These are phyloP conservation scores for Aporrectodea caliginosa DNA, from an alignment of 1,140 invertebrate genomes.

Conservation along the genomic window DNA sequence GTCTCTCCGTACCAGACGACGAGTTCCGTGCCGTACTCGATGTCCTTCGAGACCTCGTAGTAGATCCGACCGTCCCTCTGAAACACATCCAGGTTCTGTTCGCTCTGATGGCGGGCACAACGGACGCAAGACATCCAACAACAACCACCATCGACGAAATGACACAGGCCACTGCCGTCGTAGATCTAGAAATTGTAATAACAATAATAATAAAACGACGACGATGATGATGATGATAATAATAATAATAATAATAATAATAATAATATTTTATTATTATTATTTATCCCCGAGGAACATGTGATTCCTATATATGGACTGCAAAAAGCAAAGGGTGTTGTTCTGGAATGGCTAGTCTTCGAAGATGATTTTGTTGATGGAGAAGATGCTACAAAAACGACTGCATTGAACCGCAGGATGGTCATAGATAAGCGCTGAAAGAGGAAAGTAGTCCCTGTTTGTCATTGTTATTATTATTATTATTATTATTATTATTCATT, in stretches of 20 bases:
- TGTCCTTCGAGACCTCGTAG: slow-evolving; percentile 54
- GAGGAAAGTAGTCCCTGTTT: too few relatives aligned
- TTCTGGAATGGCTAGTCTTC: too few relatives aligned
- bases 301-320: too few relatives aligned
- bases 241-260: not conserved
- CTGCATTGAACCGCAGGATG: too few relatives aligned
- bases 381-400: too few relatives aligned
- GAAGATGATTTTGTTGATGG: too few relatives aligned
- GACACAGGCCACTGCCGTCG: slow-evolving; percentile 52
- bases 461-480: too few relatives aligned
- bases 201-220: not conserved
- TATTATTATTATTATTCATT: too few relatives aligned
- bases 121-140: slow-evolving; percentile 55
- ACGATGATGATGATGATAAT: not conserved
- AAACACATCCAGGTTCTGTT: slow-evolving; percentile 52
- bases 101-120: slow-evolving; percentile 51
- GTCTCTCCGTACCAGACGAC: slow-evolving; percentile 56
- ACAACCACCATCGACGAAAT: slow-evolving; percentile 51
- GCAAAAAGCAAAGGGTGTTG: too few relatives aligned
- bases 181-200: slow-evolving; percentile 37
- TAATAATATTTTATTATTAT: too few relatives aligned
- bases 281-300: too few relatives aligned
- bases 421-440: too few relatives aligned
- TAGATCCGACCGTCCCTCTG: slow-evolving; percentile 49
- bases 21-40: slow-evolving; percentile 50